Evolutionary conservation across 2,797 vertebrate species (phyloP).

Genomic region (Pseudotriccus pelzelni): DNA sequence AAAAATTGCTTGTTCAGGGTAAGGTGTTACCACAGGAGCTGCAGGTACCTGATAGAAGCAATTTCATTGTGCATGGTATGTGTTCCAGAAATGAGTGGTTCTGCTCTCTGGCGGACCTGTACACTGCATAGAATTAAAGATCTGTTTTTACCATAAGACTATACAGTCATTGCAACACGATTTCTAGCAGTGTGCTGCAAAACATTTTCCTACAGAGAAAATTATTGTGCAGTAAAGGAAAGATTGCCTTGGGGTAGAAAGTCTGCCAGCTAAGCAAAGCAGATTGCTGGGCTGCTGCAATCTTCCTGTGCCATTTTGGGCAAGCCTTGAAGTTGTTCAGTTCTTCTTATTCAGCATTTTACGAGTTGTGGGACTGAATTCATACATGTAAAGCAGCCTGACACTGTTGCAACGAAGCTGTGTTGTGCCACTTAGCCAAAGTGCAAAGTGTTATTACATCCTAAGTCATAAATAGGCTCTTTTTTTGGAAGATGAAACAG

Average conservation of each 20-base stretch:
- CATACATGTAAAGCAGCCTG: background rate
- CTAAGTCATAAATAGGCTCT: background rate
- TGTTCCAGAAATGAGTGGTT: background rate
- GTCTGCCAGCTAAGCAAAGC: conserved; percentile 15
- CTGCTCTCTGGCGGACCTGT: background rate
- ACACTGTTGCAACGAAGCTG: background rate
- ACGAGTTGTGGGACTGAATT: background rate
- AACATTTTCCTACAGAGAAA: conserved; percentile 9
- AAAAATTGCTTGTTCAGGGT: background rate
- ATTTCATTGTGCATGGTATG: background rate
- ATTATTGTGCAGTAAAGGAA: background rate
- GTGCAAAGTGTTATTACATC: background rate
- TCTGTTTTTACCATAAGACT: background rate
- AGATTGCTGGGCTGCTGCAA: background rate
- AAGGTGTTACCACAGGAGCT: background rate
- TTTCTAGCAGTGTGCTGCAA: background rate
- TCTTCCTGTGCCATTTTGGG: background rate
- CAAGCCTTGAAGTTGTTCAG: background rate
- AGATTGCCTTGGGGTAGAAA: background rate
- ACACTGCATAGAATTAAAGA: background rate
- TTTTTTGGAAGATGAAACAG: background rate
- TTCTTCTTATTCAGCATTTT: conserved; percentile 6
- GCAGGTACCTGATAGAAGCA: background rate
- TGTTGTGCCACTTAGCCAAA: background rate
- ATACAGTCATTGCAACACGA: background rate